These are phyloP conservation scores for Salmo trutta DNA, from an alignment of 2,797 vertebrate genomes.

Conservation along the genomic window DNA sequence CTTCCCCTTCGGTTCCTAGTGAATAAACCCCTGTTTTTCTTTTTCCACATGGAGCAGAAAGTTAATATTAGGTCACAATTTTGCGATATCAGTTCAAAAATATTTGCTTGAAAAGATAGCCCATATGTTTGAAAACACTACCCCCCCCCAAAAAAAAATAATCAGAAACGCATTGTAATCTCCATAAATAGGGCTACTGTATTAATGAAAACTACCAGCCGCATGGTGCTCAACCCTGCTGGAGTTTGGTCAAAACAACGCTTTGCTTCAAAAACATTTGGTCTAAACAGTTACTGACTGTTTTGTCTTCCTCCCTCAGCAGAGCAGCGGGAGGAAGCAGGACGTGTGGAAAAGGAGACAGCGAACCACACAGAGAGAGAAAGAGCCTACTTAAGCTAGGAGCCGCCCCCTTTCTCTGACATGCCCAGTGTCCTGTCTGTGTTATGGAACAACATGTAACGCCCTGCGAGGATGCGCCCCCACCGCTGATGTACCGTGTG, in stretches of 20 bases:
- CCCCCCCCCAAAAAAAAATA: background rate
- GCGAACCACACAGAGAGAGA: background rate
- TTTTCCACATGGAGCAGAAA: background rate
- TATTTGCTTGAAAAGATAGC: background rate
- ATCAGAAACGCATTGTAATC: background rate
- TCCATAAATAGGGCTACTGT: background rate
- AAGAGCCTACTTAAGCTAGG: background rate
- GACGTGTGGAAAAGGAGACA: background rate
- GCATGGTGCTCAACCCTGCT: background rate
- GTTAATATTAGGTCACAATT: background rate
- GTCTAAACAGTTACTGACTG: background rate
- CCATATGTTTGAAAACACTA: background rate
- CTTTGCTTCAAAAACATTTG: background rate
- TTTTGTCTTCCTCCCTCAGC: background rate
- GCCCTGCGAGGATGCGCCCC: conserved; percentile 56
- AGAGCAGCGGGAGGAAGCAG: background rate
- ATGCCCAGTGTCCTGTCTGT: background rate
- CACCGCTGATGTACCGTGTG: conserved; percentile 75
- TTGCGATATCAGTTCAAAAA: background rate
- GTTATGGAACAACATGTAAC: conserved; percentile 80
- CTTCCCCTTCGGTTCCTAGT: background rate
- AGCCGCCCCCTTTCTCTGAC: background rate
- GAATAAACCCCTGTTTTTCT: background rate
- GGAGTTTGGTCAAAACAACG: background rate
- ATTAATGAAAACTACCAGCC: background rate